A percentile compares a stretch with the other conserved stretches of the same genome.
phyloP scores from a whole-genome alignment of 2,888 invertebrate genomes.

The Drosophila maculinotata region DNA sequence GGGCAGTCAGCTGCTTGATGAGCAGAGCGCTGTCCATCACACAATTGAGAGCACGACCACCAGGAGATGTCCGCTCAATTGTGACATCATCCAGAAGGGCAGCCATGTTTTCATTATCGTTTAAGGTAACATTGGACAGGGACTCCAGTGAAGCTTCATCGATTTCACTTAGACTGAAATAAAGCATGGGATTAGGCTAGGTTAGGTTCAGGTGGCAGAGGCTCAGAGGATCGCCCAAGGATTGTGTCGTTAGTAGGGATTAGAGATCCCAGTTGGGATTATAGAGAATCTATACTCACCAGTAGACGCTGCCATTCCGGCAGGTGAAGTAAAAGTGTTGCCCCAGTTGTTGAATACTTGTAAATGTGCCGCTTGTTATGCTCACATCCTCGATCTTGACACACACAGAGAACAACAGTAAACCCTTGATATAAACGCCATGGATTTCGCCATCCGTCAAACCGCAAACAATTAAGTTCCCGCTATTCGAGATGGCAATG shows the following conservation, averaged over 20 bases:
- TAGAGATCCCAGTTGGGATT: too few species aligned
- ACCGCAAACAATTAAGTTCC: constrained; percentile 83
- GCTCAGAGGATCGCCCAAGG: too few species aligned
- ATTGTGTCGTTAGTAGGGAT: too few species aligned
- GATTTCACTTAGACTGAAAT: constrained; percentile 76
- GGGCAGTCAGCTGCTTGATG: constrained; percentile 28
- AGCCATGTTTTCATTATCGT: constrained; percentile 74
- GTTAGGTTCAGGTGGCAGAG: too few species aligned
- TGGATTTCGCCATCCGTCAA: constrained; percentile 83
- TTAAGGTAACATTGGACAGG: constrained; percentile 71
- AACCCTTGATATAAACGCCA: constrained; percentile 83
- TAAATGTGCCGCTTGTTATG: constrained; percentile 70
- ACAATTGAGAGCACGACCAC: constrained; percentile 57
- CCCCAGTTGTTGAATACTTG: constrained; percentile 74
- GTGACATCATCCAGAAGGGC: constrained; percentile 74
- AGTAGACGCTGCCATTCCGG: constrained; percentile 82
- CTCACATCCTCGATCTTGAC: constrained; percentile 79
- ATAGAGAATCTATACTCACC: constrained; percentile 61
- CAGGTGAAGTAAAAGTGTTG: constrained; percentile 79
- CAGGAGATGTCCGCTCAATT: constrained; percentile 64
- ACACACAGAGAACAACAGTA: constrained; percentile 80
- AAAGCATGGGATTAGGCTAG: background rate
- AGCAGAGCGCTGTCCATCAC: constrained; percentile 58
- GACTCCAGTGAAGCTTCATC: constrained; percentile 77
- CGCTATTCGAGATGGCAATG: constrained; percentile 80